Percentiles rank a stretch among this genome's conserved stretches.
These are phyloP conservation scores for Parnassius orleans DNA, from an alignment of 2,888 invertebrate genomes.

Conservation along the genomic window DNA sequence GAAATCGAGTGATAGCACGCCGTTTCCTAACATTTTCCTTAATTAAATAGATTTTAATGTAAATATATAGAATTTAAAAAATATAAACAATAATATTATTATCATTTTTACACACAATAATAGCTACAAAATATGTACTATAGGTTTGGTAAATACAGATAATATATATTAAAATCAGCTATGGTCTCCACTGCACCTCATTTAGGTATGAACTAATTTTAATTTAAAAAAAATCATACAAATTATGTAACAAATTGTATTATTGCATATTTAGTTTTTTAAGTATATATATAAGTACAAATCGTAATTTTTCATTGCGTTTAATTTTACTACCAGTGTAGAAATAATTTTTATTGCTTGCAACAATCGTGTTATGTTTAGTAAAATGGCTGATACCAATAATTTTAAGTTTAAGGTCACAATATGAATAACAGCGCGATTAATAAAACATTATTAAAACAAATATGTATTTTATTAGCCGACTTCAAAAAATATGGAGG, in stretches of 20 bases:
- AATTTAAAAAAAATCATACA: conserved; percentile 12
- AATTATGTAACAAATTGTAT: conserved; percentile 28
- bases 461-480: conserved; percentile 3
- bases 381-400: conserved; percentile 72
- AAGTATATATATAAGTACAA: conserved; percentile 55
- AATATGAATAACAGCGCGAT: conserved; percentile 52
- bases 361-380: conserved; percentile 42
- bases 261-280: conserved; percentile 32
- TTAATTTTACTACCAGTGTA: conserved; percentile 58
- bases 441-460: conserved; percentile 41
- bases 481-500: neutral
- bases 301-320: conserved; percentile 46
- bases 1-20: conserved; percentile 6
- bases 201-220: conserved; percentile 14
- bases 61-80: conserved; percentile 20
- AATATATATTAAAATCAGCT: conserved; percentile 3
- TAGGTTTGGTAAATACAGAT: conserved; percentile 6
- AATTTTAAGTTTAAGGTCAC: conserved; percentile 64
- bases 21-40: conserved; percentile 24
- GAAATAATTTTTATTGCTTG: conserved; percentile 47
- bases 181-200: conserved; percentile 14
- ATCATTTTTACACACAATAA: neutral
- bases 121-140: conserved; percentile 6
- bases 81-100: neutral
- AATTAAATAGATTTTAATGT: conserved; percentile 3